These are phyloP conservation scores for Formicarius rufipectus DNA, from an alignment of 2,113 vertebrate species.

Conservation along the genomic window DNA sequence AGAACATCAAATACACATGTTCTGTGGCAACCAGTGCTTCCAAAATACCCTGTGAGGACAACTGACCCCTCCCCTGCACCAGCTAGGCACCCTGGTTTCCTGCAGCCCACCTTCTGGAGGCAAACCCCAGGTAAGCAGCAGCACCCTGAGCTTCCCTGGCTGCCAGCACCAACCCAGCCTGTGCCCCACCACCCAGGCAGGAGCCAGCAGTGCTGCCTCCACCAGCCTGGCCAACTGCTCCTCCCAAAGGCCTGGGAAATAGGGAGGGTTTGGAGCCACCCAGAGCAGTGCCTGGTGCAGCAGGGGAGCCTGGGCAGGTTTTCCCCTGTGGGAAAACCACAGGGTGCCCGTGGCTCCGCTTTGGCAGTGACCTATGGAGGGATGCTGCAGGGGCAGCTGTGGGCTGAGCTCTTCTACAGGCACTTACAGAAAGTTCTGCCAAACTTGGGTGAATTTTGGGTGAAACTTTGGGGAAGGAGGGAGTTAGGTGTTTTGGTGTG, in stretches of 20 bases:
- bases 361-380: too few relatives aligned
- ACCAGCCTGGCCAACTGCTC: not conserved
- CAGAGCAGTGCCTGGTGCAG: not conserved
- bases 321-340: too few relatives aligned
- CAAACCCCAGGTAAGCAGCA: not conserved
- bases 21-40: not conserved
- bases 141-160: not conserved
- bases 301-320: not conserved
- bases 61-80: rapidly evolving
- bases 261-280: not conserved
- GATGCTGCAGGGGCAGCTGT: too few relatives aligned
- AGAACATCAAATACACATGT: rapidly evolving
- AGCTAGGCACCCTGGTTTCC: not conserved
- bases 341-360: too few relatives aligned
- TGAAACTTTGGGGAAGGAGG: not conserved
- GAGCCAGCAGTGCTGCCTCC: not conserved
- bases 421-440: not conserved
- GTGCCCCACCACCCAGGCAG: too few relatives aligned
- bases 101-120: not conserved
- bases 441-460: not conserved
- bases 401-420: too few relatives aligned
- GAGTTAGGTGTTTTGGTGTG: not conserved
- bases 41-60: not conserved
- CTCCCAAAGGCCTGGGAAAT: not conserved
- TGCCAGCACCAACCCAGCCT: not conserved